Conservation (phyloP, 2,797 vertebrate species). For the Hydrocynus forskahlii region DNA sequence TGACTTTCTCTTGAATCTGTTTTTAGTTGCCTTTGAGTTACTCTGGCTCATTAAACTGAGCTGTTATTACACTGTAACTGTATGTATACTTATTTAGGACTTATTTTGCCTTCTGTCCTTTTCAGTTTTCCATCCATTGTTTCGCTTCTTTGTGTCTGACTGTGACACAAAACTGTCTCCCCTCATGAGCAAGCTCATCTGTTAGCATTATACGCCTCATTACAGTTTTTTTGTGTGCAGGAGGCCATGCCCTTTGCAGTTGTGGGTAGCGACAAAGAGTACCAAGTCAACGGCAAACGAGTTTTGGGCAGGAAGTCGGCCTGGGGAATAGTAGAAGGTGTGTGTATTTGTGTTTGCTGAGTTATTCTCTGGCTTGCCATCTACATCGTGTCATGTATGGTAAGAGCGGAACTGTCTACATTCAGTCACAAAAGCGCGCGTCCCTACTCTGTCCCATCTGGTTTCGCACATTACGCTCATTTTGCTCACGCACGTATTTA, state of each 20-base stretch:
- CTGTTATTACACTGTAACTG: background rate
- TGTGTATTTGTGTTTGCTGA: background rate
- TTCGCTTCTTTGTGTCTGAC: background rate
- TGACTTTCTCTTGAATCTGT: background rate
- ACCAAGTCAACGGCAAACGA: constrained; percentile 94
- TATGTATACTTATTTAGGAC: background rate
- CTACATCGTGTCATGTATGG: background rate
- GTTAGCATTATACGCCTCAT: constrained; percentile 16
- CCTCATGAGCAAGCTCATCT: background rate
- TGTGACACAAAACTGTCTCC: constrained; percentile 10
- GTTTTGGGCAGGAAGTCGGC: constrained; percentile 95
- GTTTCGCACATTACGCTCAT: background rate
- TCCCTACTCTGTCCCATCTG: background rate
- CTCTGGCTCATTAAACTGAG: background rate
- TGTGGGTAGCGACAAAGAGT: constrained; percentile 97
- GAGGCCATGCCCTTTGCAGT: constrained; percentile 97
- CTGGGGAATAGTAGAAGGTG: constrained; percentile 98
- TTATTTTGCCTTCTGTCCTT: background rate
- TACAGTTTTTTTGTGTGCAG: constrained; percentile 68
- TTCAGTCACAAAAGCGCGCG: background rate
- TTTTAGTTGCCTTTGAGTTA: background rate
- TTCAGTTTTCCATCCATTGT: background rate
- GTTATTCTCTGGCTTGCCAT: background rate
- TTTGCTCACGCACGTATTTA: background rate
- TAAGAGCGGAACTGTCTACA: background rate